phyloP scores from a whole-genome alignment of 2,888 invertebrate genomes.

The Monochamus alternatus region DNA sequence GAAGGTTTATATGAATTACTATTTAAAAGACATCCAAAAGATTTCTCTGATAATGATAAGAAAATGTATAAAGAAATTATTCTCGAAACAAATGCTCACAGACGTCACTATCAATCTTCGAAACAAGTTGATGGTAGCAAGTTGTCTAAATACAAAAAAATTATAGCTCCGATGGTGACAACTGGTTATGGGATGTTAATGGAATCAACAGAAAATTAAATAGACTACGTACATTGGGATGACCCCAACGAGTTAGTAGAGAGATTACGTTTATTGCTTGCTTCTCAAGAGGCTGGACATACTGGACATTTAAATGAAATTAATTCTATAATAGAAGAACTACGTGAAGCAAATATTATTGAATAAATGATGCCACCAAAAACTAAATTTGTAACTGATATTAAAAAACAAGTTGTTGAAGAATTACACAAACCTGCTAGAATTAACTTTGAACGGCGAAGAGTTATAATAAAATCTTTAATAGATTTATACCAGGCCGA shows the following conservation, averaged over 20 bases:
- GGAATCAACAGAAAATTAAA: slow-evolving; percentile 8
- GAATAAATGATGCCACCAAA: slow-evolving; percentile 6
- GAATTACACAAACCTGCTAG: no score
- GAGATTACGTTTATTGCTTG: slow-evolving; percentile 58
- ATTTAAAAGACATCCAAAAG: slow-evolving; percentile 1
- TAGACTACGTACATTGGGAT: slow-evolving; percentile 50
- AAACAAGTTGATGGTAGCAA: slow-evolving; percentile 24
- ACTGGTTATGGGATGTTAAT: neutral
- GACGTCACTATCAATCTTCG: slow-evolving; percentile 19
- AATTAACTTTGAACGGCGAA: no score
- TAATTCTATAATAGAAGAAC: slow-evolving; percentile 63
- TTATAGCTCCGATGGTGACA: neutral
- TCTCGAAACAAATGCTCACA: slow-evolving; percentile 21
- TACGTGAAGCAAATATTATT: slow-evolving; percentile 44
- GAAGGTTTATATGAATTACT: slow-evolving; percentile 5
- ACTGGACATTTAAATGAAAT: slow-evolving; percentile 62
- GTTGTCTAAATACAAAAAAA: slow-evolving; percentile 10
- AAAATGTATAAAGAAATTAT: slow-evolving; percentile 1
- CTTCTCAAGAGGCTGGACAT: slow-evolving; percentile 60
- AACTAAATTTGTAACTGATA: no score
- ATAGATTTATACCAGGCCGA: no score
- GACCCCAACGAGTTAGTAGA: slow-evolving; percentile 59
- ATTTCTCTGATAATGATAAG: neutral
- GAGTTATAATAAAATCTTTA: no score
- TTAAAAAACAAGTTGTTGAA: no score